phyloP scores from a whole-genome alignment of 2,797 vertebrate species.

The Hephaestus fuliginosus region DNA sequence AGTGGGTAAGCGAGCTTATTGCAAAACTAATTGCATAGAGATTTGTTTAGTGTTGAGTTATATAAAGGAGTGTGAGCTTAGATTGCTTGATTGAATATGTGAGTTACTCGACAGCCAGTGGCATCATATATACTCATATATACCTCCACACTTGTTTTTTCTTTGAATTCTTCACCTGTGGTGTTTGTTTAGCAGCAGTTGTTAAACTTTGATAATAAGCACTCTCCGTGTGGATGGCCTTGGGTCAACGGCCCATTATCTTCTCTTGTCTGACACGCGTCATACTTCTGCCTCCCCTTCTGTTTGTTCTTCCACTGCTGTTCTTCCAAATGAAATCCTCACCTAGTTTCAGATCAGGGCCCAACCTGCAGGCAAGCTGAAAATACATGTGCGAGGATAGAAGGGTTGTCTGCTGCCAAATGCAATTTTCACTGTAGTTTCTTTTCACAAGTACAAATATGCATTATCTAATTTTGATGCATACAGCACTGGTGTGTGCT shows the following conservation, averaged over 20 bases:
- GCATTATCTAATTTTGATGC: background rate
- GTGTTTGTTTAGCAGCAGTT: constrained; percentile 55
- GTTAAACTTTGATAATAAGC: constrained; percentile 54
- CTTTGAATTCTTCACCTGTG: constrained; percentile 4
- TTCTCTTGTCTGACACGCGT: constrained; percentile 31
- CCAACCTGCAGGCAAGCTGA: background rate
- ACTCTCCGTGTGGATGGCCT: constrained; percentile 40
- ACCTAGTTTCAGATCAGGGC: constrained; percentile 17
- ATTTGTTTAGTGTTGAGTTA: background rate
- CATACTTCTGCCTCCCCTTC: constrained; percentile 30
- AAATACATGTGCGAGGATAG: background rate
- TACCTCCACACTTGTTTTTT: background rate
- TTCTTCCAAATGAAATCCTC: constrained; percentile 44
- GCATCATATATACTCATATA: background rate
- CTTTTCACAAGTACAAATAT: constrained; percentile 1
- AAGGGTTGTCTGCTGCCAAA: background rate
- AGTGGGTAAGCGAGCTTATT: background rate
- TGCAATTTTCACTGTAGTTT: background rate
- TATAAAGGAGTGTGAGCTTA: background rate
- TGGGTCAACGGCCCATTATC: constrained; percentile 56
- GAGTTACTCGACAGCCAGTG: background rate
- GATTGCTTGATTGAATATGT: background rate
- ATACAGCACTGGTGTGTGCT: background rate
- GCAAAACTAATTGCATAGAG: constrained; percentile 23
- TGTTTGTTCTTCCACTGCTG: constrained; percentile 68